A percentile compares a stretch with the other conserved stretches of the same genome.
phyloP scores from a whole-genome alignment of 2,888 invertebrate genomes.

The Lampropteryx suffumata region DNA sequence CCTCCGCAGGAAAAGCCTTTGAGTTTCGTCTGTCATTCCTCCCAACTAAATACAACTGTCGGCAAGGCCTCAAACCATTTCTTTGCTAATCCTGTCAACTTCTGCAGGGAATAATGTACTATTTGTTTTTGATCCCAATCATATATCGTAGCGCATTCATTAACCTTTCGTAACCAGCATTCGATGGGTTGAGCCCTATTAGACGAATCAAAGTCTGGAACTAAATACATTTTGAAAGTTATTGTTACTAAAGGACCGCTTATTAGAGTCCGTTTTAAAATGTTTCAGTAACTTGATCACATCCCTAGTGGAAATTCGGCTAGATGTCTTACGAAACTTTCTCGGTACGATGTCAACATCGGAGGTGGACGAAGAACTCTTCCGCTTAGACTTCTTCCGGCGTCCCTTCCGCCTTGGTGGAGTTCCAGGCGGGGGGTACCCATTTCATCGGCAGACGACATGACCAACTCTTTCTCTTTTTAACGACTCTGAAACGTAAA shows the following conservation, averaged over 20 bases:
- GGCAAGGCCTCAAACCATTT: constrained; percentile 33
- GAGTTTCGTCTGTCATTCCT: constrained; percentile 34
- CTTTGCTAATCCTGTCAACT: constrained; percentile 31
- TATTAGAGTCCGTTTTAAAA: background rate
- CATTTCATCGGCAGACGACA: too few species aligned
- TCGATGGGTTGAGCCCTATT: constrained; percentile 16
- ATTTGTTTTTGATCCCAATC: constrained; percentile 30
- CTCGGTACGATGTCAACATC: background rate
- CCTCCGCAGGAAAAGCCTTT: constrained; percentile 31
- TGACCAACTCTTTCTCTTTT: too few species aligned
- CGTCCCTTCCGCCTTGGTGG: too few species aligned
- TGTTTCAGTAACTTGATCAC: background rate
- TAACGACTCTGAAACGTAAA: too few species aligned
- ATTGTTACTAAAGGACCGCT: background rate
- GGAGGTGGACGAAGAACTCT: background rate
- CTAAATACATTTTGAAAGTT: background rate
- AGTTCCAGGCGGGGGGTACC: too few species aligned
- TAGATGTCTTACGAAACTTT: background rate
- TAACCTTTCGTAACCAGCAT: constrained; percentile 21
- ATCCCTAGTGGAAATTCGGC: background rate
- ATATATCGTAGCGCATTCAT: constrained; percentile 29
- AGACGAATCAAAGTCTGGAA: constrained; percentile 15
- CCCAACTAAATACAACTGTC: constrained; percentile 30
- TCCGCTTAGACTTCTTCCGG: too few species aligned
- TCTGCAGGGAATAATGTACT: constrained; percentile 31